phyloP scores from a whole-genome alignment of 2,797 vertebrate genomes.

The Eremophila alpestris region DNA sequence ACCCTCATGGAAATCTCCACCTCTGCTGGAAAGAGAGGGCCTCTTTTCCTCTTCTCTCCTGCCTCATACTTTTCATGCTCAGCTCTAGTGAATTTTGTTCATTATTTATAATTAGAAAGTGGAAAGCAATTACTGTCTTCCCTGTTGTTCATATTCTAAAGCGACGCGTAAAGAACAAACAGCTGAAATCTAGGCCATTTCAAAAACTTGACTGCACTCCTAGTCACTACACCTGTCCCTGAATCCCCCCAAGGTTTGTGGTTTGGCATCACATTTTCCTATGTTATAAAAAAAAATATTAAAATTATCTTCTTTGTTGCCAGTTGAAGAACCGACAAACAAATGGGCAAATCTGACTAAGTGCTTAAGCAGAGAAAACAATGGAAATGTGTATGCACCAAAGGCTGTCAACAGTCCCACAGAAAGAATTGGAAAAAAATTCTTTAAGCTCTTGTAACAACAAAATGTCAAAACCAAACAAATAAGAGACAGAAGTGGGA shows the following conservation, averaged over 20 bases:
- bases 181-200: background rate
- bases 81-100: background rate
- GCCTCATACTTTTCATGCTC: background rate
- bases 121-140: background rate
- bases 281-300: background rate
- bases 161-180: background rate
- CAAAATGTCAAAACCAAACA: conserved; percentile 43
- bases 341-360: conserved; percentile 59
- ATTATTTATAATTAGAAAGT: background rate
- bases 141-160: background rate
- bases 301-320: background rate
- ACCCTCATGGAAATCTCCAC: background rate
- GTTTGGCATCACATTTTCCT: conserved; percentile 61
- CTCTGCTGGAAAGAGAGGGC: background rate
- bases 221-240: conserved; percentile 13
- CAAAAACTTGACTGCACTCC: background rate
- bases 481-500: conserved; percentile 39
- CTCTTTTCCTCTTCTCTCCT: background rate
- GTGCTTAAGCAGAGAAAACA: conserved; percentile 52
- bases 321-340: conserved; percentile 36
- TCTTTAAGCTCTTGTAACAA: conserved; percentile 58
- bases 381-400: conserved; percentile 58
- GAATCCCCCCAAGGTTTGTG: conserved; percentile 17
- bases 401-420: conserved; percentile 19
- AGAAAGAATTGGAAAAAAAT: conserved; percentile 38